Conservation (phyloP, 2,888 invertebrate genomes). For the Macrosoma leucophasiata region DNA sequence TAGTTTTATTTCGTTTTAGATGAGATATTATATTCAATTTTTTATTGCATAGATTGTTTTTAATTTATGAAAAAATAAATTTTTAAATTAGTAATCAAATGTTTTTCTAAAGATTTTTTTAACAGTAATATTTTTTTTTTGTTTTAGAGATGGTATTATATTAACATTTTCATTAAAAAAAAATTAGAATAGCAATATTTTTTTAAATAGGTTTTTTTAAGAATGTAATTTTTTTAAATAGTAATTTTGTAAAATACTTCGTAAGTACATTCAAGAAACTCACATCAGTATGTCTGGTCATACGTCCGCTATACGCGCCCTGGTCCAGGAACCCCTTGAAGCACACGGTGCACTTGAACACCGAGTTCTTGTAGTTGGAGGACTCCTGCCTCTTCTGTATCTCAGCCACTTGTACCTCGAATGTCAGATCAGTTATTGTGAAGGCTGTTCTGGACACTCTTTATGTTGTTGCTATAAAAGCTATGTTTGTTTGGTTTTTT, state of each 20-base stretch:
- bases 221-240: neutral
- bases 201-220: neutral
- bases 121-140: neutral
- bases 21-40: too few relatives aligned
- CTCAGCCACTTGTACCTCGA: constrained; percentile 48
- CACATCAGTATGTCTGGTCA: constrained; percentile 52
- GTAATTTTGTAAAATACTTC: neutral
- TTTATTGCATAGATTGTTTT: too few relatives aligned
- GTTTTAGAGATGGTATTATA: neutral
- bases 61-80: too few relatives aligned
- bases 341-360: constrained; percentile 45
- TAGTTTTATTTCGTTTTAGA: too few relatives aligned
- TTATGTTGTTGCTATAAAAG: too few relatives aligned
- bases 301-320: constrained; percentile 54
- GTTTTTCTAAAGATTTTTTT: neutral
- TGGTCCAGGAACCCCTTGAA: constrained; percentile 57
- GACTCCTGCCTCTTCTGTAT: constrained; percentile 46
- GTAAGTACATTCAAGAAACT: constrained; percentile 36
- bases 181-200: neutral
- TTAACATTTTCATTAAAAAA: neutral
- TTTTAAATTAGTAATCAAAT: too few relatives aligned
- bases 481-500: too few relatives aligned
- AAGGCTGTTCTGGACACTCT: too few relatives aligned
- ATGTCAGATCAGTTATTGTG: constrained; percentile 38
- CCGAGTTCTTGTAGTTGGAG: constrained; percentile 45